Percentiles rank a stretch among this genome's conserved stretches.
These are phyloP conservation scores for Clarias gariepinus DNA, from an alignment of 2,113 vertebrate genomes.

Conservation along the genomic window DNA sequence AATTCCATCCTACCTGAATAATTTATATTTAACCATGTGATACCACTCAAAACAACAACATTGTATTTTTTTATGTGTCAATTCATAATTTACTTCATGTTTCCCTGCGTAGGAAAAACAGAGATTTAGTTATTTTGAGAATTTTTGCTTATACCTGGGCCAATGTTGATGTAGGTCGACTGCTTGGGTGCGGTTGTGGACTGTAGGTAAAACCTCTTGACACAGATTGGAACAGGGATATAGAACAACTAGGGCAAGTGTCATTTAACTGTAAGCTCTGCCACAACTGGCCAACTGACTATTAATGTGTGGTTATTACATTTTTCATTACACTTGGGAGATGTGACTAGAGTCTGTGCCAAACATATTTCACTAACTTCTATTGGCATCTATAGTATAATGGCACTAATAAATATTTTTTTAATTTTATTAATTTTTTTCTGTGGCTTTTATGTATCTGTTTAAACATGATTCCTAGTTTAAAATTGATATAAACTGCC, in stretches of 20 bases:
- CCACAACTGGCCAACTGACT: background rate
- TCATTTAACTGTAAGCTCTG: background rate
- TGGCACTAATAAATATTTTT: background rate
- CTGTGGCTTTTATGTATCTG: background rate
- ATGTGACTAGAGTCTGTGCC: background rate
- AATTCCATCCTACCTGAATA: conserved; percentile 51
- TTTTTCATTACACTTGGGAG: background rate
- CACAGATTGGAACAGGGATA: background rate
- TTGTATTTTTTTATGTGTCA: conserved; percentile 64
- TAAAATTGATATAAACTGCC: background rate
- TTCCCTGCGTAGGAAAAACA: background rate
- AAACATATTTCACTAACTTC: background rate
- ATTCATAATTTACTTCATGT: conserved; percentile 75
- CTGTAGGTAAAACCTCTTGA: background rate
- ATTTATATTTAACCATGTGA: conserved; percentile 64
- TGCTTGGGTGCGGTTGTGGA: background rate
- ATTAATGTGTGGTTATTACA: background rate
- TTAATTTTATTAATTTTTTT: background rate
- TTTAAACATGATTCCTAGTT: background rate
- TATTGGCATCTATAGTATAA: too few relatives aligned
- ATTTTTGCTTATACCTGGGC: background rate
- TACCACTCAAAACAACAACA: conserved; percentile 63
- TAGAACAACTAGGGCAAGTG: background rate
- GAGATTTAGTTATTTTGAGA: background rate
- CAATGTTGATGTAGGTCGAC: background rate